phyloP scores from a whole-genome alignment of 2,113 vertebrate genomes.

The Menura novaehollandiae region DNA sequence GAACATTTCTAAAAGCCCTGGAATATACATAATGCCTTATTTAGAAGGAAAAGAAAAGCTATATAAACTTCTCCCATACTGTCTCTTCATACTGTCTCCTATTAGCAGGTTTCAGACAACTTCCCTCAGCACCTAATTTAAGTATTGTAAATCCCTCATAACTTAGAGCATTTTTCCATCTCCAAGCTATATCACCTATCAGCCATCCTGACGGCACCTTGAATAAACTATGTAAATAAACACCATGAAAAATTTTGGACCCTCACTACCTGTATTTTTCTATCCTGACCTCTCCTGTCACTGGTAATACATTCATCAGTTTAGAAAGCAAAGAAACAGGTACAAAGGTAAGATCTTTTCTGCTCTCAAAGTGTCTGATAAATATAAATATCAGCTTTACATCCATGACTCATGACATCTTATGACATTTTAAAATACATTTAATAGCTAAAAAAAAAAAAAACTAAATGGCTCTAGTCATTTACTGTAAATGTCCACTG shows the following conservation, averaged over 20 bases:
- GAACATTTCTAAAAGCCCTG: background rate
- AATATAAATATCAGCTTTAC: slow-evolving; percentile 62
- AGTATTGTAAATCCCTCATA: background rate
- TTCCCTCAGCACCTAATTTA: background rate
- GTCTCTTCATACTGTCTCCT: background rate
- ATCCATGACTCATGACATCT: slow-evolving; percentile 21
- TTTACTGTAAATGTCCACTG: slow-evolving; percentile 41
- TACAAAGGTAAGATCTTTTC: slow-evolving; percentile 39
- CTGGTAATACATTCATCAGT: slow-evolving; percentile 40
- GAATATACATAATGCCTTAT: background rate
- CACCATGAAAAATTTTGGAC: slow-evolving; percentile 2
- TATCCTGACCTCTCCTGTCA: slow-evolving; percentile 24
- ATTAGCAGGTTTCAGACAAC: background rate
- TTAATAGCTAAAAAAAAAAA: slow-evolving; percentile 55
- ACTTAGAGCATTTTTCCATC: background rate
- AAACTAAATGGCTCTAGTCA: background rate
- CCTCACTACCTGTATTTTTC: slow-evolving; percentile 14
- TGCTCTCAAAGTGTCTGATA: slow-evolving; percentile 53
- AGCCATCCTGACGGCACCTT: background rate
- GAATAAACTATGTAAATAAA: slow-evolving; percentile 57
- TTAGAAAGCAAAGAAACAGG: slow-evolving; percentile 27
- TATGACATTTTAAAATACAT: slow-evolving; percentile 56
- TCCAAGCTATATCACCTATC: background rate
- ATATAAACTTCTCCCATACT: background rate
- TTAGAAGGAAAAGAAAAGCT: background rate